phyloP scores from a whole-genome alignment of 2,113 vertebrate species.

The Mesoclemmys tuberculata region DNA sequence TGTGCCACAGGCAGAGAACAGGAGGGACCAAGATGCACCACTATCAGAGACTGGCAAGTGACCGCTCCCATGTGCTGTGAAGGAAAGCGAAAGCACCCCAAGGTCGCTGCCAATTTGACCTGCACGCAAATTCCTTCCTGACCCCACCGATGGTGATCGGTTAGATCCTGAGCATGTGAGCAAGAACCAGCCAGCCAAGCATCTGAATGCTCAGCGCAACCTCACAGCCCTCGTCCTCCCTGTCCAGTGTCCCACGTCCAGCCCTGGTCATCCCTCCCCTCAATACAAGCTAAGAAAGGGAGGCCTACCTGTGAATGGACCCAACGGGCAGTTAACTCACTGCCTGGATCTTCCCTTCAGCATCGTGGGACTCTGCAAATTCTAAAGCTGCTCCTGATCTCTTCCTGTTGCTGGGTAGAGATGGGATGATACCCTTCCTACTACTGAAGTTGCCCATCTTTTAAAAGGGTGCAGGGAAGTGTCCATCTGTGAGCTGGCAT shows the following conservation, averaged over 20 bases:
- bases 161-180: too few species aligned
- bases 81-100: neutral
- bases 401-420: neutral
- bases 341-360: neutral
- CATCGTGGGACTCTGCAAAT: rapidly evolving
- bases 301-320: rapidly evolving
- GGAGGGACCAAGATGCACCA: neutral
- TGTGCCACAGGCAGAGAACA: neutral
- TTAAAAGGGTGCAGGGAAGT: neutral
- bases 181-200: neutral
- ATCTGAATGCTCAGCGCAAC: neutral
- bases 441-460: neutral
- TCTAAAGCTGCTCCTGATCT: neutral
- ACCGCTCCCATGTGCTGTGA: neutral
- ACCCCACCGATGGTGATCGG: neutral
- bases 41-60: neutral
- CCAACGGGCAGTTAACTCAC: neutral
- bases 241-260: neutral
- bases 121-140: neutral
- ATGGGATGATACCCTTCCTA: neutral
- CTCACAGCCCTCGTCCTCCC: neutral
- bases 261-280: neutral
- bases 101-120: neutral
- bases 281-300: neutral
- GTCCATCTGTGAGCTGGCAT: rapidly evolving